These are phyloP conservation scores for Cochlearius cochlearius DNA, from an alignment of 2,113 vertebrate species.

Conservation along the genomic window DNA sequence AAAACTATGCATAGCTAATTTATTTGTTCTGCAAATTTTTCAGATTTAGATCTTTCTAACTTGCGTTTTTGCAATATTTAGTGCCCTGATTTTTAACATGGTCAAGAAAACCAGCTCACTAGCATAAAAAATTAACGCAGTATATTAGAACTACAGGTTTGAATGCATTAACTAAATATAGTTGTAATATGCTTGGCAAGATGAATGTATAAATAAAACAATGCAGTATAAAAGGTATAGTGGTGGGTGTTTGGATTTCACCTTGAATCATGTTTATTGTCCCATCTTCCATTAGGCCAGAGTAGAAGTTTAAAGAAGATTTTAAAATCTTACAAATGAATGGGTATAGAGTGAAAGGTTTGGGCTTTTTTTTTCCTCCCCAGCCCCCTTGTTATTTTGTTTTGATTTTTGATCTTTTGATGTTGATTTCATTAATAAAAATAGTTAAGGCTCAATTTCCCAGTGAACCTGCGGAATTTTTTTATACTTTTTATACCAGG, in stretches of 20 bases:
- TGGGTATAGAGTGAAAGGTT: not conserved
- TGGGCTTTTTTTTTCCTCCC: fast-evolving
- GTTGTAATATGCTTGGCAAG: not conserved
- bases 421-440: not conserved
- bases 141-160: not conserved
- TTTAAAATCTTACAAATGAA: not conserved
- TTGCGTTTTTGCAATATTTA: not conserved
- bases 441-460: not conserved
- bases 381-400: fast-evolving
- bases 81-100: not conserved
- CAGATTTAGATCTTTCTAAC: not conserved
- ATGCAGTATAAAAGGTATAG: not conserved
- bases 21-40: not conserved
- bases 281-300: not conserved
- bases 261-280: not conserved
- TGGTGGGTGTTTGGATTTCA: not conserved
- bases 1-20: not conserved
- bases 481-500: not conserved
- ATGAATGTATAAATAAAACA: not conserved
- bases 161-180: not conserved
- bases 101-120: not conserved
- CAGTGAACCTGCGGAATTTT: not conserved
- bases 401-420: not conserved
- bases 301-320: not conserved
- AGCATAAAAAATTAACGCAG: not conserved